Evolutionary conservation across 2,113 vertebrate species (phyloP).

Genomic region (Cromileptes altivelis): DNA sequence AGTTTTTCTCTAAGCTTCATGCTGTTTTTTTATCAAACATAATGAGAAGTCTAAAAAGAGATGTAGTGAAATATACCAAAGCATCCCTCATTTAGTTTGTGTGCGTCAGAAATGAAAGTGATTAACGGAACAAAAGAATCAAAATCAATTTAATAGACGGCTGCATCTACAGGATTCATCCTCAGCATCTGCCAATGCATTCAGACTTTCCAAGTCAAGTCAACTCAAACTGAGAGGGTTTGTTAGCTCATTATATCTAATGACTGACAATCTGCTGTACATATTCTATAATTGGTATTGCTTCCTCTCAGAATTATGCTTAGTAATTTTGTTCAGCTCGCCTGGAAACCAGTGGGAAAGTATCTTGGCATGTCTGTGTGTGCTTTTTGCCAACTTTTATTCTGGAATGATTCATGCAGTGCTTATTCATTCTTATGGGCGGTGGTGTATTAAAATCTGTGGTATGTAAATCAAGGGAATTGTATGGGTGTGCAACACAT

Average conservation of each 20-base stretch:
- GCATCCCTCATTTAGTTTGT: not conserved
- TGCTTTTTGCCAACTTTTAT: not conserved
- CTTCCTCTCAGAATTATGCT: not conserved
- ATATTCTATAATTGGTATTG: not conserved
- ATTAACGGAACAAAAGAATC: not conserved
- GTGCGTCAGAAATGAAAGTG: not conserved
- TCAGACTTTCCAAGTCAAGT: not conserved
- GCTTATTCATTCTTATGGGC: too few species aligned
- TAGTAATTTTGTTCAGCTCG: not conserved
- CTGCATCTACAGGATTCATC: not conserved
- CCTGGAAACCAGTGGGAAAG: not conserved
- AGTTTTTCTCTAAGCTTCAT: not conserved
- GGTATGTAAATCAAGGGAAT: not conserved
- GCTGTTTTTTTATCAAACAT: not conserved
- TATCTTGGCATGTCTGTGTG: not conserved
- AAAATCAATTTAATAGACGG: not conserved
- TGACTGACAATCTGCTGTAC: not conserved
- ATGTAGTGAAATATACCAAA: not conserved
- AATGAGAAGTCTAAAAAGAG: not conserved
- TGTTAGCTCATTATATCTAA: not conserved
- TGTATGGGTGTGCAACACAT: too few species aligned
- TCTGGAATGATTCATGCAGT: too few species aligned
- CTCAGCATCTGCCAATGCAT: not conserved
- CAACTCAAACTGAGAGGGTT: not conserved
- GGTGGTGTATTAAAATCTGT: not conserved